Base-by-base conservation (phyloP, 2,113 vertebrate species). In the Siniperca chuatsi region DNA sequence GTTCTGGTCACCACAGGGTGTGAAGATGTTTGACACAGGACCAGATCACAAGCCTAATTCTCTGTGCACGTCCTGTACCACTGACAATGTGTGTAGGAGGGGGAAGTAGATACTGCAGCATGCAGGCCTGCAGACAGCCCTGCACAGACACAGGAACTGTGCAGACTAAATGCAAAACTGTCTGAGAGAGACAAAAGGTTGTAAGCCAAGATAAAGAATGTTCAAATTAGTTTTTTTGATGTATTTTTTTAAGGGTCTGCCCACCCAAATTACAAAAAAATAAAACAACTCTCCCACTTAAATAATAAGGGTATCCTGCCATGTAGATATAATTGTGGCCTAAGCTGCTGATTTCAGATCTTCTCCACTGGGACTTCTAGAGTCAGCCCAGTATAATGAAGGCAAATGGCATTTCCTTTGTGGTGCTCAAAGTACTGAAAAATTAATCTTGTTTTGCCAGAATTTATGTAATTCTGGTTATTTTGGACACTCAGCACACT, bases 121-220 rank as follows among this genome's bases (percentile, higher is more conserved):
- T 44, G n/a, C 4, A 13, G 33, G 57, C 74, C 60, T 84, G 71
- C 71, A 83, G 86, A 91, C 86, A 62, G 52, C 40, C 64, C 5
- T 72, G 74, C 73, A 70, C 68, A 70, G 74, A 83, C 60, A 86
- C 76, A 84, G 86, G 81, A 90, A 88, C 78, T 86, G 81, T 89
- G 78, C 81, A 79, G 25, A 25, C 25, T 25, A 87, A 82, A 68
- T 69, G 29, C 79, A 68, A 37, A 44, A 60, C 23, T 72, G n/a
- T 67, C 48, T 81, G n/a, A 50, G 52, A 46, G 4, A 79, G 23
- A 16, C 8, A 23, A 9, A 68, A 57, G 64, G 29, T 40, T 40
- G 2, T 10, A 21, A 20, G 25, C 21, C 5, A 23, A n/a, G 33
- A 70, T 50, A 21, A 68, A 3, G 6, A 40, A 62, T 11, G 52